Conservation (phyloP, 2,113 vertebrate species). For the Silurus meridionalis region DNA sequence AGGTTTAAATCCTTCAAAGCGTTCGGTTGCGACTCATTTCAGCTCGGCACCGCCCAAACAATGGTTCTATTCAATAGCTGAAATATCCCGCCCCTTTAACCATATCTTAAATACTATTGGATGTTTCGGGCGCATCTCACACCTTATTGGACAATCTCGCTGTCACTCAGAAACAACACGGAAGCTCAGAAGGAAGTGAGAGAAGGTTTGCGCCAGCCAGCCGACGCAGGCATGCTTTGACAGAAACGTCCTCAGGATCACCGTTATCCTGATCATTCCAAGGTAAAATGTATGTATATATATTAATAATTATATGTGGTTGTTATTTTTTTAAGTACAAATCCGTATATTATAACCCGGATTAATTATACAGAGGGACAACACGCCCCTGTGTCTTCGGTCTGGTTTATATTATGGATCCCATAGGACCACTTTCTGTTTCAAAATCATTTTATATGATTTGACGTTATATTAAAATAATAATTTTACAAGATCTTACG, state of each 20-base stretch:
- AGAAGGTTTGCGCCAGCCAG: conserved; percentile 44
- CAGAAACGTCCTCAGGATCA: conserved; percentile 26
- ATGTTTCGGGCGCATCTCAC: rapidly evolving
- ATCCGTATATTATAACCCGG: no score
- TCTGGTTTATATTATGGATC: no score
- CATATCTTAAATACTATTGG: conserved; percentile 52
- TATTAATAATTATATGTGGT: not conserved
- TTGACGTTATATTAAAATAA: not conserved
- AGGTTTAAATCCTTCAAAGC: not conserved
- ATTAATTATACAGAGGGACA: not conserved
- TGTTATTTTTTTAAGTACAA: not conserved
- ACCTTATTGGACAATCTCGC: conserved; percentile 51
- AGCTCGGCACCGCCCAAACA: conserved; percentile 50
- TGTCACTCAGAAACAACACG: conserved; percentile 59
- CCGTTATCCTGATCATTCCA: conserved; percentile 9
- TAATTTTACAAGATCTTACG: not conserved
- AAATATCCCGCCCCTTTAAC: conserved; percentile 48
- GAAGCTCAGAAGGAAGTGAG: conserved; percentile 68
- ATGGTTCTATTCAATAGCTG: conserved; percentile 41
- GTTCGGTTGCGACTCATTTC: not conserved
- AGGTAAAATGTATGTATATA: conserved; percentile 32
- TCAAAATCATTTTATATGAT: no score
- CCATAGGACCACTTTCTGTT: no score
- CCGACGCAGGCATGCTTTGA: conserved; percentile 38
- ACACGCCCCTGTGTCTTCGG: not conserved